Base-by-base conservation (phyloP, 2,113 vertebrate genomes). In the Rhizomys pruinosus region DNA sequence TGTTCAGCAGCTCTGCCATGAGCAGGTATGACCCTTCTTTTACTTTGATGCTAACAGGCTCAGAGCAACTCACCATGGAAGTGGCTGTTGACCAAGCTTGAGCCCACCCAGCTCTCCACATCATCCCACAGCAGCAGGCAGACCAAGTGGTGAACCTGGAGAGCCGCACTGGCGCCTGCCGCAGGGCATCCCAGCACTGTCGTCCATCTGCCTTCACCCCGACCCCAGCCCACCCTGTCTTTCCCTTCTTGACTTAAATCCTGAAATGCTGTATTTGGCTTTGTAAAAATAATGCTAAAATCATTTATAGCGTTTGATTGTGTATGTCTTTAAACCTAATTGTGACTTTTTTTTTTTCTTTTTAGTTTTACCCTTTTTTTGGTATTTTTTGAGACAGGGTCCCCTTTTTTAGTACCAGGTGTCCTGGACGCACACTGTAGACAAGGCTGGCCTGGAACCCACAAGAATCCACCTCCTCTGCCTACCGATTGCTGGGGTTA, bases 221-320 rank as follows among this genome's bases (percentile, higher is more conserved):
- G n/a, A n/a, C n/a, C n/a, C 44, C 1, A 15, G n/a, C n/a, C 32
- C 11, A n/a, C 10, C 25, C 12, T 27, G 10, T 74, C 55, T 25
- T 4, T 79, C 44, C 74, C 66, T 47, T 90, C 32, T 77, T 85
- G 27, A 16, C 61, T 78, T 91, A 37, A 66, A 52, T n/a, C 89
- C 73, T 92, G 81, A 92, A 96, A 81, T 91, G 81, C 27, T 94
- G 93, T 94, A 84, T 95, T 96, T 96, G 87, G 34, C 73, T 82
- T 91, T 95, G 25, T 95, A 90, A 93, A 92, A 95, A 66, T 79
- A 80, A 77, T 74, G 23, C 27, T 92, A 94, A 55, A 92, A 63
- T 92, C 71, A 93, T 81, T 92, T 94, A 85, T 82, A 92, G 63
- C 20, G 42, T 32, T 69, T 95, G 90, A 88, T 94, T 88, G 77